phyloP scores from a whole-genome alignment of 2,888 invertebrate genomes.

The Drosophila kuntzei region DNA sequence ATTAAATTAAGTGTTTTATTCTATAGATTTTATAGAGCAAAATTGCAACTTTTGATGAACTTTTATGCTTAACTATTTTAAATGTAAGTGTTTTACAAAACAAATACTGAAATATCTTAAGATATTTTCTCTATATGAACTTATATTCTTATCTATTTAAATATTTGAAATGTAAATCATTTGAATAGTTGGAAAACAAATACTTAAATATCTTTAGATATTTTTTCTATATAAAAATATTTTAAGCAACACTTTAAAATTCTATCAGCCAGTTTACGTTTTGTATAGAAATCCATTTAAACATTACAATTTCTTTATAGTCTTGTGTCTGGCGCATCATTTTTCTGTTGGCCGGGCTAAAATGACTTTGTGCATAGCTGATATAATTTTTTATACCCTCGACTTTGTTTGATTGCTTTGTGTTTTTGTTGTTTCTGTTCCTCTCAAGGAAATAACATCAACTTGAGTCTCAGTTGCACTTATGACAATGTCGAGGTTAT shows the following conservation, averaged over 20 bases:
- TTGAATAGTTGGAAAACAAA: background rate
- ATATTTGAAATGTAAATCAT: background rate
- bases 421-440: constrained; percentile 7
- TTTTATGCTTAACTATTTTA: too few species aligned
- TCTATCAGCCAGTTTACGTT: background rate
- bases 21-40: too few species aligned
- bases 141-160: too few species aligned
- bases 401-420: constrained; percentile 29
- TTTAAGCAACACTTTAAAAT: background rate
- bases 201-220: background rate
- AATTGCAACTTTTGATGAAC: background rate
- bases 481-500: constrained; percentile 58
- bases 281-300: background rate
- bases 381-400: constrained; percentile 30
- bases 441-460: constrained; percentile 63
- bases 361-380: constrained; percentile 68
- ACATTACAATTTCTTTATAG: background rate
- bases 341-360: constrained; percentile 24
- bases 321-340: background rate
- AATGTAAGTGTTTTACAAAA: too few species aligned
- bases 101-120: too few species aligned
- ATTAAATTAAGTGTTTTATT: too few species aligned
- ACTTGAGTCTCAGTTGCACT: constrained; percentile 72
- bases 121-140: too few species aligned
- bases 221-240: background rate